Base-by-base conservation (phyloP, 2,797 vertebrate species). In the Anguilla marmorata region DNA sequence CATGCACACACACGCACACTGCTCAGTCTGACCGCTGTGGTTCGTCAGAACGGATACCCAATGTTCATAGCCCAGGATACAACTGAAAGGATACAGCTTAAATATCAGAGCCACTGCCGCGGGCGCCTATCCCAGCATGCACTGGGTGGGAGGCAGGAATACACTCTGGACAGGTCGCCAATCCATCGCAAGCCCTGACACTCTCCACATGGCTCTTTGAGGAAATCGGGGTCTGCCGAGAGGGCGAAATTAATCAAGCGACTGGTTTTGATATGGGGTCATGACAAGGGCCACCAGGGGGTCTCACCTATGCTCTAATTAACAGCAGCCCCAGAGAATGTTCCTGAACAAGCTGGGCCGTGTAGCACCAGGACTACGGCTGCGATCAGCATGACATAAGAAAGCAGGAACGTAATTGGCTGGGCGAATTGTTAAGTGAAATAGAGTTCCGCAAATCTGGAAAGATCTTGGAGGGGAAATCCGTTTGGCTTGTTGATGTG, bases 261-360 rank as follows among this genome's bases (percentile, higher is more conserved):
- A 8, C 45, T 45, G 27, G 56, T 60, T 85, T 8, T 85, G 79
- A 83, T 66, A 37, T 66, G 54, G 58, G 74, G 56, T 79, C n/a
- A n/a, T 37, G 12, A 50, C 37, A 21, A 11, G 60, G 41, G 86
- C 45, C 12, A 2, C n/a, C 33, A 37, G 41, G 41, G 60, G 87
- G 45, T 90, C 27, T 86, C 72, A 60, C 12, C 82, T 85, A 58
- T 8, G 58, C 58, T 63, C 58, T 85, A 85, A 85, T 85, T 85
- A 85, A 85, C 33, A 30, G 21, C 56, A 66, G 6, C 41, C n/a
- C n/a, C 3, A 24, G 24, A 83, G 41, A 85, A 79, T 27, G n/a
- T 4, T 54, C n/a, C 21, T 85, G 83, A 85, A 85, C 86, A 80
- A 6, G 84, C 5, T 14, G 84, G 16, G 50, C 30, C 24, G 24